Conservation (phyloP, 1,140 invertebrate species). For the Caerostris darwini region DNA sequence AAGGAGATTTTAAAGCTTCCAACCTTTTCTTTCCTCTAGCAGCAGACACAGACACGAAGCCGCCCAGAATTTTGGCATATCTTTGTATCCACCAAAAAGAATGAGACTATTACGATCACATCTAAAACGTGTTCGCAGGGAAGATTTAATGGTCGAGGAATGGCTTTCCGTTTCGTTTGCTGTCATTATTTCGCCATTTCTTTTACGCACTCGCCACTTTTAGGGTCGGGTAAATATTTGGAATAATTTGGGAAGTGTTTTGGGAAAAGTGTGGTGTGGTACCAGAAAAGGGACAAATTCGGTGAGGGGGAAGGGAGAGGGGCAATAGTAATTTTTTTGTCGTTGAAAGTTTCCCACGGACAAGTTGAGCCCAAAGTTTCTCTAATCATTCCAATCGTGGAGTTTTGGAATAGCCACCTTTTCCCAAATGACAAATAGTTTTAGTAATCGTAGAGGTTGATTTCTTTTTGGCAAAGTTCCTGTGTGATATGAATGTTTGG, state of each 20-base stretch:
- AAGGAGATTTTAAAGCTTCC: constrained; percentile 29
- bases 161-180: background rate
- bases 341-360: background rate
- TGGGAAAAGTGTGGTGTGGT: background rate
- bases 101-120: constrained; percentile 47
- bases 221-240: constrained; percentile 44
- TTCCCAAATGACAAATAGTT: constrained; percentile 37
- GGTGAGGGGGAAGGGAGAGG: no score
- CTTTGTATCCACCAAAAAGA: background rate
- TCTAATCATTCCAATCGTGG: background rate
- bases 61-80: background rate
- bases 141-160: constrained; percentile 40
- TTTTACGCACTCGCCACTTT: constrained; percentile 17
- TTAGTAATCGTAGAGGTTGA: background rate
- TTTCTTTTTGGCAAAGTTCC: constrained; percentile 51
- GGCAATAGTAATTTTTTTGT: constrained; percentile 12
- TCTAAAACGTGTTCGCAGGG: constrained; percentile 40
- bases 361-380: background rate
- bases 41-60: background rate
- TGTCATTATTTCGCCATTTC: constrained; percentile 64
- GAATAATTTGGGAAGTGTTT: constrained; percentile 38
- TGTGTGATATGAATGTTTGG: background rate
- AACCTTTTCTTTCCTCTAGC: background rate
- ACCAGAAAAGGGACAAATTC: background rate
- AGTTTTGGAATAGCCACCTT: background rate